Evolutionary conservation across 2,888 invertebrate species (phyloP).

Genomic region (Epinotia demarniana): DNA sequence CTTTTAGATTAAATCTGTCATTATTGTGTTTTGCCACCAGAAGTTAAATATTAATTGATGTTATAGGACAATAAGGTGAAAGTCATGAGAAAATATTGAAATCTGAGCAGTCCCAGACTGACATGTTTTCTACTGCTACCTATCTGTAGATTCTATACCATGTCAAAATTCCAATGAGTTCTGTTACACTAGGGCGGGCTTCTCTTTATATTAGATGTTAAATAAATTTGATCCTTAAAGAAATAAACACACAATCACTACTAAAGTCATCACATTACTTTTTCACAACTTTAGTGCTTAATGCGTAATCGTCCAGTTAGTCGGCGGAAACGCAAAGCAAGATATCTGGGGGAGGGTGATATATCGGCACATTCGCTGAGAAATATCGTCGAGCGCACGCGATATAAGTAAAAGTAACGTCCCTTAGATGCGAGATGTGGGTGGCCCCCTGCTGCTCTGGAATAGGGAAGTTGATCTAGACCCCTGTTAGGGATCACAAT

Average conservation of each 20-base stretch:
- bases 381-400: conserved; percentile 71
- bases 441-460: conserved; percentile 50
- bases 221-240: background rate
- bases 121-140: no score
- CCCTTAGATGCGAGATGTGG: conserved; percentile 57
- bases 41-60: no score
- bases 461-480: conserved; percentile 46
- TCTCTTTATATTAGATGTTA: no score
- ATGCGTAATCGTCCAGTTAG: conserved; percentile 55
- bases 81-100: no score
- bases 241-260: background rate
- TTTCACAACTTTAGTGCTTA: conserved; percentile 43
- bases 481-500: conserved; percentile 15
- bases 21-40: no score
- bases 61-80: no score
- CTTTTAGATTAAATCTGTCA: no score
- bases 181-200: no score
- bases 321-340: conserved; percentile 68
- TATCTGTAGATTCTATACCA: no score
- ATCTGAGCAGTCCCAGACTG: no score
- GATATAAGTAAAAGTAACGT: conserved; percentile 55
- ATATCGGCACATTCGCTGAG: conserved; percentile 72
- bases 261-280: conserved; percentile 41
- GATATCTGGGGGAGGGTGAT: conserved; percentile 75
- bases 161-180: no score